phyloP scores from a whole-genome alignment of 2,888 invertebrate species.

The Drosophila lacicola region DNA sequence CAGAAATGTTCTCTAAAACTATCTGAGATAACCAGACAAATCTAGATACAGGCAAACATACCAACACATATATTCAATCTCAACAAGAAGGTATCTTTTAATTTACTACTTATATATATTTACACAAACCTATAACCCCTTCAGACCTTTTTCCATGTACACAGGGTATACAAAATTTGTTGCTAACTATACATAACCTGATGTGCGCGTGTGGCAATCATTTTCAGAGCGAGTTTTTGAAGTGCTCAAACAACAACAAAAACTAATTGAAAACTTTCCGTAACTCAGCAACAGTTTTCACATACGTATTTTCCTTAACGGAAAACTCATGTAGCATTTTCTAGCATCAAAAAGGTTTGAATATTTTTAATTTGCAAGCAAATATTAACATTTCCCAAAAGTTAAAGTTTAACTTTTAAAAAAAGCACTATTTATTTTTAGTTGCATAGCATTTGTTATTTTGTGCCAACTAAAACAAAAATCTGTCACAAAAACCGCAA shows the following conservation, averaged over 20 bases:
- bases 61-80: too few species aligned
- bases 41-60: too few species aligned
- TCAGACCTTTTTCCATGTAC: background rate
- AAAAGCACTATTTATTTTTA: background rate
- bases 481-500: conserved; percentile 14
- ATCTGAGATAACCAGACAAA: too few species aligned
- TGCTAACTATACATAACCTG: background rate
- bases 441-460: background rate
- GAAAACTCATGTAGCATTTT: conserved; percentile 3
- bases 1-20: too few species aligned
- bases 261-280: conserved; percentile 28
- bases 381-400: background rate
- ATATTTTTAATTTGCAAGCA: conserved; percentile 4
- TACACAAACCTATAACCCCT: background rate
- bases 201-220: background rate
- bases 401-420: background rate
- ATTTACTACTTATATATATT: too few species aligned
- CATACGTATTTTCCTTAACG: background rate
- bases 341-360: conserved; percentile 1
- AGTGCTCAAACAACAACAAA: background rate
- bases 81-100: too few species aligned
- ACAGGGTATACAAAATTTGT: conserved; percentile 3
- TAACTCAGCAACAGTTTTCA: conserved; percentile 2
- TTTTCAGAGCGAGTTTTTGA: background rate
- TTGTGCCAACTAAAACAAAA: background rate